Conservation (phyloP, 2,797 vertebrate genomes). For the Hoplostethus mediterraneus region DNA sequence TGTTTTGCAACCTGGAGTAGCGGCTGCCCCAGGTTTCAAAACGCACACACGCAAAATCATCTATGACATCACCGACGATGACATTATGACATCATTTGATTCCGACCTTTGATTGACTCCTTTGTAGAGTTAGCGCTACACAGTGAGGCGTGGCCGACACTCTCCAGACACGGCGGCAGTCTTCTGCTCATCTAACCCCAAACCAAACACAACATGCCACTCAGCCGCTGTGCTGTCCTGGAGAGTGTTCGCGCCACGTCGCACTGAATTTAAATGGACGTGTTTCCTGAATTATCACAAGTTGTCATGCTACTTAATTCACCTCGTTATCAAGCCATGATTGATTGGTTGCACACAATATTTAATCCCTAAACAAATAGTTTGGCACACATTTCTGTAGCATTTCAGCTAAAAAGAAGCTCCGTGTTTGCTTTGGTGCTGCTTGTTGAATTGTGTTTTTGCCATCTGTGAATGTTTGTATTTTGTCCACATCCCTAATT, state of each 20-base stretch:
- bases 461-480: conserved; percentile 48
- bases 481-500: conserved; percentile 26
- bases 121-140: conserved; percentile 41
- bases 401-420: conserved; percentile 39
- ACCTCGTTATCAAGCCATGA: conserved; percentile 35
- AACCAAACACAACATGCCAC: conserved; percentile 50
- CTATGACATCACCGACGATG: conserved; percentile 44
- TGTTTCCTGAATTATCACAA: conserved; percentile 29
- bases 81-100: conserved; percentile 24
- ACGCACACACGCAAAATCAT: conserved; percentile 16
- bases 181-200: conserved; percentile 42
- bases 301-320: conserved; percentile 41
- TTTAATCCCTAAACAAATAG: conserved; percentile 37
- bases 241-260: not conserved
- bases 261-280: conserved; percentile 3
- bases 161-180: conserved; percentile 31
- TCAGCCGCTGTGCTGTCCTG: conserved; percentile 30
- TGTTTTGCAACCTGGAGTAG: conserved; percentile 56
- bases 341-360: conserved; percentile 41
- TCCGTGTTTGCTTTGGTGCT: conserved; percentile 34
- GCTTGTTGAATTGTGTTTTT: conserved; percentile 52
- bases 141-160: conserved; percentile 16
- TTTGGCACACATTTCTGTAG: conserved; percentile 43
- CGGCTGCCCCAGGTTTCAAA: conserved; percentile 50
- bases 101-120: conserved; percentile 44